These are phyloP conservation scores for Pygoscelis antarcticus DNA, from an alignment of 2,113 vertebrate genomes.

Conservation along the genomic window DNA sequence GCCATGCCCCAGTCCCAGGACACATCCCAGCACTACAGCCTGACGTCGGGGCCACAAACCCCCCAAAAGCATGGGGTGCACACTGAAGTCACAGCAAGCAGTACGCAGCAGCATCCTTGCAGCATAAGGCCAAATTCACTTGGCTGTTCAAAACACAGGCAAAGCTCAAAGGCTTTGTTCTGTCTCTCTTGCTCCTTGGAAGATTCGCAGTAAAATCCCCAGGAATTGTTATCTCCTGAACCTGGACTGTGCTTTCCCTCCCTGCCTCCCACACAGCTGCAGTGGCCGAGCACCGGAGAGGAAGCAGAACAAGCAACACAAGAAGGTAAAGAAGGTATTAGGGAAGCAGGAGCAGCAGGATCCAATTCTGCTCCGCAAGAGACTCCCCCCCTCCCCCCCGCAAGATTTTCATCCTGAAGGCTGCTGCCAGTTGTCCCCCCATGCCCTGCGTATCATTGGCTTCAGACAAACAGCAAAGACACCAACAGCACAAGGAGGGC, in stretches of 20 bases:
- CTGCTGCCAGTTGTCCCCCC: background rate
- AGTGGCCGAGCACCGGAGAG: fast-evolving
- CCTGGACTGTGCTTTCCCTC: background rate
- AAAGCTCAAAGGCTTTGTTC: background rate
- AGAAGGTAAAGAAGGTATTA: background rate
- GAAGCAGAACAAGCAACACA: background rate
- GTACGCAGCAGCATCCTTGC: background rate
- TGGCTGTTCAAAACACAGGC: fast-evolving
- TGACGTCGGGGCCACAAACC: fast-evolving
- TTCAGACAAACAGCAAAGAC: background rate
- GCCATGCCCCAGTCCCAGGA: background rate
- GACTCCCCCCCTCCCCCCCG: background rate
- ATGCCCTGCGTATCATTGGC: fast-evolving
- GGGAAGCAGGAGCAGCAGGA: background rate
- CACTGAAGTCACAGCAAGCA: fast-evolving
- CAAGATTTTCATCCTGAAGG: background rate
- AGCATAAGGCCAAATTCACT: background rate
- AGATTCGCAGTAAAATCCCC: background rate
- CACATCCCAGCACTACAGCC: fast-evolving
- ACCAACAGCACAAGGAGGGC: background rate
- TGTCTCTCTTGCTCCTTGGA: background rate
- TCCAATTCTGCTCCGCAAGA: background rate
- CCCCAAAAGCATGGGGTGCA: background rate
- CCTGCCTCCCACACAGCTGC: background rate
- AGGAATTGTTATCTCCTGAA: background rate